phyloP scores from a whole-genome alignment of 2,113 vertebrate species.

The Muscicapa adusta region DNA sequence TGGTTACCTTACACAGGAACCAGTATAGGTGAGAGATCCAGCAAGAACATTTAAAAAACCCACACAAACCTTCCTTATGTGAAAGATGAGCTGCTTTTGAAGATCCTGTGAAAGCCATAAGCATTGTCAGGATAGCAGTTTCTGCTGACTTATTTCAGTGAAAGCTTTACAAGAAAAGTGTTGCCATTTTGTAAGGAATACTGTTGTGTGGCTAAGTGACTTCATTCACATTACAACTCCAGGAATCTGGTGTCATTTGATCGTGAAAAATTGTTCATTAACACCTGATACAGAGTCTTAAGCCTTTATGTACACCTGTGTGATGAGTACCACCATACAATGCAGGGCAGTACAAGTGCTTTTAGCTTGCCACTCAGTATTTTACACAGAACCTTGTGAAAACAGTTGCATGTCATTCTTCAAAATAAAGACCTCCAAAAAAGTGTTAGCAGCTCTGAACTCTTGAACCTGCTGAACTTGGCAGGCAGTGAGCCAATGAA shows the following conservation, averaged over 20 bases:
- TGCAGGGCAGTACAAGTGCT: background rate
- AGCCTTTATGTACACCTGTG: background rate
- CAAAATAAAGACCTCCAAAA: background rate
- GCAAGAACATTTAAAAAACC: background rate
- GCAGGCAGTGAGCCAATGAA: background rate
- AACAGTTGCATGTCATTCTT: background rate
- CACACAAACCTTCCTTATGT: background rate
- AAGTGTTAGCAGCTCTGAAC: background rate
- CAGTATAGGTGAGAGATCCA: background rate
- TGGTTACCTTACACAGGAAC: background rate
- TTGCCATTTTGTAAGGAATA: background rate
- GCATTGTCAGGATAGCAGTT: background rate
- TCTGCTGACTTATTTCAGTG: background rate
- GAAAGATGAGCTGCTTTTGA: slow-evolving; percentile 5
- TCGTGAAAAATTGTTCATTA: background rate
- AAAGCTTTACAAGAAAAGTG: background rate
- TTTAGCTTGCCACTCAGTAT: background rate
- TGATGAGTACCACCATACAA: background rate
- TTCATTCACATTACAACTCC: background rate
- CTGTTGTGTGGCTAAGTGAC: background rate
- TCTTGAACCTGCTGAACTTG: no score
- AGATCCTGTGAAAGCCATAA: background rate
- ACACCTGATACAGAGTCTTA: background rate
- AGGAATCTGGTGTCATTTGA: background rate
- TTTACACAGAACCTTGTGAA: background rate